Percentiles rank a stretch among this genome's conserved stretches.
phyloP scores from a whole-genome alignment of 2,888 invertebrate genomes.

The Plusia festucae region DNA sequence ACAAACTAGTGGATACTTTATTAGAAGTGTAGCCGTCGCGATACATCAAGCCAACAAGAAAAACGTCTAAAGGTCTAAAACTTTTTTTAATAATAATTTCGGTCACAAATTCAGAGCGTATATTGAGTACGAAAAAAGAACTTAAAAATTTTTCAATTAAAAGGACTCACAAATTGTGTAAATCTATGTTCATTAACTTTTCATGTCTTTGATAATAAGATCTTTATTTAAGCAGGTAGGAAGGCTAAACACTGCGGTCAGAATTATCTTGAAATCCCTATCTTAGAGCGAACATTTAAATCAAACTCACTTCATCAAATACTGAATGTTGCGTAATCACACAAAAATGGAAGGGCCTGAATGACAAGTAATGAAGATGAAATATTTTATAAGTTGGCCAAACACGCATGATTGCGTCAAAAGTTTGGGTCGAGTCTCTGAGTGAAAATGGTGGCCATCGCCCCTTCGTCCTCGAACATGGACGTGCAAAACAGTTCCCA shows the following conservation, averaged over 20 bases:
- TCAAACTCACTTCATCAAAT: conserved; percentile 6
- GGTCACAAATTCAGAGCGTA: no score
- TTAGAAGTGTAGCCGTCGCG: conserved; percentile 12
- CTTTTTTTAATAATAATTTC: neutral
- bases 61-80: neutral
- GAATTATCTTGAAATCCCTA: conserved; percentile 15
- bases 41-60: neutral
- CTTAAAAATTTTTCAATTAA: neutral
- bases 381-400: conserved; percentile 35
- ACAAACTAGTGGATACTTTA: conserved; percentile 16
- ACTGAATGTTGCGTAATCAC: conserved; percentile 14
- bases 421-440: conserved; percentile 28
- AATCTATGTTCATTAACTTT: neutral
- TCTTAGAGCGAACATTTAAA: conserved; percentile 6
- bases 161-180: conserved; percentile 12
- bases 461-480: conserved; percentile 10
- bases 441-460: conserved; percentile 13
- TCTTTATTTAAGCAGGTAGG: neutral
- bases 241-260: neutral
- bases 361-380: conserved; percentile 29
- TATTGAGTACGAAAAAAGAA: neutral
- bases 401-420: conserved; percentile 20
- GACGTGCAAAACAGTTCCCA: conserved; percentile 16
- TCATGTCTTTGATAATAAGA: neutral
- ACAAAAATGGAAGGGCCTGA: conserved; percentile 19